phyloP scores from a whole-genome alignment of 1,140 invertebrate species.

The Halictus rubicundus region DNA sequence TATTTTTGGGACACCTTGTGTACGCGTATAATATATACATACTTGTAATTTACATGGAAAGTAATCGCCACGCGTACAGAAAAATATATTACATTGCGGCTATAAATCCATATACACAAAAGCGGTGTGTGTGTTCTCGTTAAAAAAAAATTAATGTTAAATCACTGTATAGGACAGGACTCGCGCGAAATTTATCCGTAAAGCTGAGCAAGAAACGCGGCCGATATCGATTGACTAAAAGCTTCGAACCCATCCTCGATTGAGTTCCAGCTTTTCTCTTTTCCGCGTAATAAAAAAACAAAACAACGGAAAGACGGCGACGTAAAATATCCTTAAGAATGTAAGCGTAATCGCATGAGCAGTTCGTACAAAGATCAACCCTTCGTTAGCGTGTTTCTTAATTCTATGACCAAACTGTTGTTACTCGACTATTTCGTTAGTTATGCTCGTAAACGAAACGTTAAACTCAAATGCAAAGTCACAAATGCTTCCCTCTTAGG shows the following conservation, averaged over 20 bases:
- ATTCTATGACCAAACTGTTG: too few relatives aligned
- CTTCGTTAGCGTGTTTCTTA: background rate
- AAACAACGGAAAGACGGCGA: background rate
- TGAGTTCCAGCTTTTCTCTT: too few relatives aligned
- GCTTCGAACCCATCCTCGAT: background rate
- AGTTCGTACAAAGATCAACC: conserved; percentile 25
- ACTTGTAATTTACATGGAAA: background rate
- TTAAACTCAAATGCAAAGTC: too few relatives aligned
- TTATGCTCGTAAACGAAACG: too few relatives aligned
- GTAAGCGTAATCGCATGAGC: conserved; percentile 45
- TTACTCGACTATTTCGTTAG: too few relatives aligned
- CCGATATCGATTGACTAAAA: conserved; percentile 5
- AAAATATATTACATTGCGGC: conserved; percentile 30
- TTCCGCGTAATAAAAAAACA: background rate
- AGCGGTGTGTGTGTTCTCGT: background rate
- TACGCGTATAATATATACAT: background rate
- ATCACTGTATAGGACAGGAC: background rate
- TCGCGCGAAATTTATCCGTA: conserved; percentile 2
- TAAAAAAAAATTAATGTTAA: conserved; percentile 4
- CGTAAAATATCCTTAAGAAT: conserved; percentile 18
- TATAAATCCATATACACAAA: conserved; percentile 25
- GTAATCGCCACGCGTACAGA: conserved; percentile 13
- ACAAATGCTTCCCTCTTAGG: too few relatives aligned
- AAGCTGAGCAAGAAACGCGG: conserved; percentile 25
- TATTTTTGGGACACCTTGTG: too few relatives aligned